Evolutionary conservation across 2,797 vertebrate species (phyloP).

Genomic region (Peromyscus nudipes): DNA sequence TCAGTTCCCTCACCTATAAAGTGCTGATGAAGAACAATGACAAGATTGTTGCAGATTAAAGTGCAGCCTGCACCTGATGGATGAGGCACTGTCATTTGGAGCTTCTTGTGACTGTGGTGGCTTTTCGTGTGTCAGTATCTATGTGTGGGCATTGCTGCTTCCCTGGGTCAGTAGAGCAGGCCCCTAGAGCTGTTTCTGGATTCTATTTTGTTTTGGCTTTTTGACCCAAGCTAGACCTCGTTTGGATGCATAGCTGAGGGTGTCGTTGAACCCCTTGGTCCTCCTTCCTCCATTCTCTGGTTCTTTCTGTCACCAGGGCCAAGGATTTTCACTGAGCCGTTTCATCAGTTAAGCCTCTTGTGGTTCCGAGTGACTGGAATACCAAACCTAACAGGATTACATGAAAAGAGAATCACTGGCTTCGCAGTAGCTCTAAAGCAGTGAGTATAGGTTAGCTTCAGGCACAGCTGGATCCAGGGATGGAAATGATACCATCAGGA

Average conservation of each 20-base stretch:
- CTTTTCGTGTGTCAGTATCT: neutral
- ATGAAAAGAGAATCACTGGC: neutral
- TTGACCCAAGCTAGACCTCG: neutral
- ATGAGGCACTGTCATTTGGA: neutral
- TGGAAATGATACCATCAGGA: neutral
- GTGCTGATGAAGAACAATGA: neutral
- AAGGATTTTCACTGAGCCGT: neutral
- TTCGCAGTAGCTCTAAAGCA: neutral
- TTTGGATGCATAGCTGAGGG: neutral
- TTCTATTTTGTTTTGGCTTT: neutral
- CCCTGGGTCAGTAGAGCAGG: neutral
- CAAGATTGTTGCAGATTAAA: neutral
- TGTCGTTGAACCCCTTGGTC: neutral
- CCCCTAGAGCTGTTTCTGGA: neutral
- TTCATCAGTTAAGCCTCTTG: neutral
- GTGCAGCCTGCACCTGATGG: neutral
- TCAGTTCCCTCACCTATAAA: neutral
- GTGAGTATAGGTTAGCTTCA: neutral
- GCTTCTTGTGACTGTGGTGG: too few relatives aligned
- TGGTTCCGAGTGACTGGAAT: neutral
- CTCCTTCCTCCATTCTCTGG: neutral
- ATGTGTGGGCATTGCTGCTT: too few relatives aligned
- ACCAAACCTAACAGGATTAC: neutral
- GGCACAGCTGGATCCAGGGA: neutral
- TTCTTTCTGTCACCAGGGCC: neutral